A percentile compares a stretch with the other conserved stretches of the same genome.
These are phyloP conservation scores for Tricholaema leucomelas DNA, from an alignment of 2,113 vertebrate genomes.

Conservation along the genomic window DNA sequence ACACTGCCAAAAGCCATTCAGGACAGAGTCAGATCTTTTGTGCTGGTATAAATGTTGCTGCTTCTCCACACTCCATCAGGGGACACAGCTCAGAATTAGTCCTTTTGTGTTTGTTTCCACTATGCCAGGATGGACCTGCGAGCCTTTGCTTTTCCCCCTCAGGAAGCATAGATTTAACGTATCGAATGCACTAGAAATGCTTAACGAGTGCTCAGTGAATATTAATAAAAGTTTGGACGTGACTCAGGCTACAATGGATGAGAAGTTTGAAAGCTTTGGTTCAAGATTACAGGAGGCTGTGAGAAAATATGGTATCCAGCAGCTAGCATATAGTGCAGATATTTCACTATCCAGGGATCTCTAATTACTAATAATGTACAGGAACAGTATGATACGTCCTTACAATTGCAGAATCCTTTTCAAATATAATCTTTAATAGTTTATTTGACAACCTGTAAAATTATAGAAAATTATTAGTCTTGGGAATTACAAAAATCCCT, in stretches of 20 bases:
- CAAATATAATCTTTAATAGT: conserved; percentile 87
- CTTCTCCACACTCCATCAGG: neutral
- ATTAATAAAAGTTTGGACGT: conserved; percentile 74
- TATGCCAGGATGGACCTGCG: neutral
- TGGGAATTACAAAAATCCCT: conserved; percentile 85
- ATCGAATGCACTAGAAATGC: conserved; percentile 32
- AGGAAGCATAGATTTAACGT: conserved; percentile 45
- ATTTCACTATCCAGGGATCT: conserved; percentile 82
- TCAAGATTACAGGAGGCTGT: conserved; percentile 72
- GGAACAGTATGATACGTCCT: conserved; percentile 83
- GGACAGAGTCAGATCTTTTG: neutral
- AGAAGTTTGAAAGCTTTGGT: conserved; percentile 75
- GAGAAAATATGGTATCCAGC: conserved; percentile 72
- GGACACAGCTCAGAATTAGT: neutral
- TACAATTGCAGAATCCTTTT: conserved; percentile 83
- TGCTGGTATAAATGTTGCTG: neutral
- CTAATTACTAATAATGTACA: conserved; percentile 83
- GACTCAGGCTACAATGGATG: conserved; percentile 55
- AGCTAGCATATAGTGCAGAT: conserved; percentile 71
- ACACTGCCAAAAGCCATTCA: neutral
- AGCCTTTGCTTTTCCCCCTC: conserved; percentile 40
- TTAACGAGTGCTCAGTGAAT: conserved; percentile 67
- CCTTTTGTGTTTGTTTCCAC: conserved; percentile 38
- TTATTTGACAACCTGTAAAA: conserved; percentile 88
- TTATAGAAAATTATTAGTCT: conserved; percentile 87